Base-by-base conservation (phyloP, 2,113 vertebrate species). In the Zosterops japonicus region DNA sequence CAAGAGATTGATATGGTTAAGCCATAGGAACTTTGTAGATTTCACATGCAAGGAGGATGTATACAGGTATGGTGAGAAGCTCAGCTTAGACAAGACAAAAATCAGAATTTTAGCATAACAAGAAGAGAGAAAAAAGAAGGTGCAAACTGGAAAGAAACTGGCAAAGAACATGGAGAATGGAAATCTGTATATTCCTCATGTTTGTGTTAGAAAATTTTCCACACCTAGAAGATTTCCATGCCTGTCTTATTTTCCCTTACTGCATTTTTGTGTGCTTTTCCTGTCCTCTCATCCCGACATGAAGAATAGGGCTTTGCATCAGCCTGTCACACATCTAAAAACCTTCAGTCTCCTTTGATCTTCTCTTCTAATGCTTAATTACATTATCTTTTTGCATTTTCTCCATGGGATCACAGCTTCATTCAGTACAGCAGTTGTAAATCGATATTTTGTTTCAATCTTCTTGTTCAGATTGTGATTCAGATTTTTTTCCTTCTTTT, bases 21-120 rank as follows among this genome's bases (percentile, higher is more conserved):
- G 25, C 42, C 23, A 41, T 0, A 0, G 24, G 15, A 33, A 18
- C 5, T 74, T 60, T 69, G 31, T 7, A 21, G 33, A 69, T 67
- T 85, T 82, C 42, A 74, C 55, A 83, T 8, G 1, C 33, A 72
- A 71, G 24, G 14, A 83, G 25, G 20, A 63, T 24, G 8, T 41
- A 41, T 15, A 42, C 8, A 57, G 46, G 13, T 52, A 42, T 2
- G 3, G 10, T 52, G 14, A 81, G 16, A 74, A 70, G 6, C 8
- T 44, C 28, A 36, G 14, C 9, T 61, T 49, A 53, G 79, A 78
- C 41, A n/a, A 80, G 20, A 9, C 1, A 46, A 86, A 63, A 35
- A 0, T 22, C 12, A 61, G 41, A 71, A 65, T 70, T 70, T 61
- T 39, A 61, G 2, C 23, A 31, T 61, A n/a, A 47, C 9, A 83